phyloP scores from a whole-genome alignment of 2,113 vertebrate species.

The Psettodes erumei region DNA sequence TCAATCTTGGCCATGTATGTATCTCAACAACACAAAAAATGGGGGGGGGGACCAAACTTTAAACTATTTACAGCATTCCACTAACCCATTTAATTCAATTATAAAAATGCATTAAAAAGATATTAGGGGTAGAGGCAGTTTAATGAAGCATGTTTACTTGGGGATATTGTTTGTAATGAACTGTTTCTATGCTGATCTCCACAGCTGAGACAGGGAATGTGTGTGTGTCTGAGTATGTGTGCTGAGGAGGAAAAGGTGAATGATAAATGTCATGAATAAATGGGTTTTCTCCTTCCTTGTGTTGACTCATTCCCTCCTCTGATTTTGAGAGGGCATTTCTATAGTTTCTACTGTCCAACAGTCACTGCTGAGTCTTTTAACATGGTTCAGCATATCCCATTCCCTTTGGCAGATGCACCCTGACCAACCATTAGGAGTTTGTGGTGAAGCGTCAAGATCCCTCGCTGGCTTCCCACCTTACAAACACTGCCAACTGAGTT shows the following conservation, averaged over 20 bases:
- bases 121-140: constrained; percentile 85
- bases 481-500: constrained; percentile 26
- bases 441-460: neutral
- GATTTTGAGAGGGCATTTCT: neutral
- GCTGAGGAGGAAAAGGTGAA: constrained; percentile 49
- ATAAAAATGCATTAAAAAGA: constrained; percentile 89
- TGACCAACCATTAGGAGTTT: neutral
- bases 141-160: constrained; percentile 88
- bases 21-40: constrained; percentile 54
- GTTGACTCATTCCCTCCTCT: neutral
- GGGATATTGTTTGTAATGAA: constrained; percentile 87
- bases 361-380: neutral
- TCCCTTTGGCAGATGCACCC: neutral
- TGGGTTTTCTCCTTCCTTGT: neutral
- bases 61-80: constrained; percentile 81
- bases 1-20: constrained; percentile 62
- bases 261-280: constrained; percentile 56
- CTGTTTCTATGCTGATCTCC: constrained; percentile 80
- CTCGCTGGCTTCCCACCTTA: constrained; percentile 7
- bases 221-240: neutral
- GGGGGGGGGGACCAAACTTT: constrained; percentile 41
- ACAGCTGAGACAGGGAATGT: constrained; percentile 64
- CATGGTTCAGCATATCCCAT: neutral
- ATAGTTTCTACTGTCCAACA: neutral
- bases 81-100: constrained; percentile 88